phyloP scores from a whole-genome alignment of 2,888 invertebrate genomes.

The Hanleya hanleyi region DNA sequence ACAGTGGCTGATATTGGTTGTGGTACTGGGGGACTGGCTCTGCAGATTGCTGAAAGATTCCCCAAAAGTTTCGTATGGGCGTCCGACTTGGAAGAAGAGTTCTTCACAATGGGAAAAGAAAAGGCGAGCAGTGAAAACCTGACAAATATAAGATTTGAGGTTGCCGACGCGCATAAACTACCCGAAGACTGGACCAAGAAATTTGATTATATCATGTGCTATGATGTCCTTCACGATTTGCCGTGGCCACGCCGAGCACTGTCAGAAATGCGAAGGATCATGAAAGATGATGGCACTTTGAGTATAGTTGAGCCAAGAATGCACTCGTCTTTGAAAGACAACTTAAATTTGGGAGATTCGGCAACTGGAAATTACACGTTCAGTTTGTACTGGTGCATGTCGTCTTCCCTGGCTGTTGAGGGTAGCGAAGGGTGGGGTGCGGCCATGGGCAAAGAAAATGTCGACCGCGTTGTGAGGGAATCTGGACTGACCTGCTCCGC shows the following conservation, averaged over 20 bases:
- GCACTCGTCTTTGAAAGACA: slow-evolving; percentile 15
- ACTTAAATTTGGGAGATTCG: too few species aligned
- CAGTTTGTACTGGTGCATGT: background rate
- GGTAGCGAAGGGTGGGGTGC: background rate
- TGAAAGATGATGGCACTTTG: slow-evolving; percentile 28
- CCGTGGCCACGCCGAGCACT: slow-evolving; percentile 32
- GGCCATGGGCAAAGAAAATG: background rate
- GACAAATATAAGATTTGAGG: slow-evolving; percentile 21
- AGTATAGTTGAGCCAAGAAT: slow-evolving; percentile 27
- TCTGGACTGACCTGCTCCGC: background rate
- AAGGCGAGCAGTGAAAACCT: background rate
- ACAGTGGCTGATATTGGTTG: slow-evolving; percentile 4
- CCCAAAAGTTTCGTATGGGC: background rate
- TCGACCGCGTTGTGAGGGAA: background rate
- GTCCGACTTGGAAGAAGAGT: background rate
- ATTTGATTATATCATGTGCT: slow-evolving; percentile 29
- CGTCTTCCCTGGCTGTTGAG: background rate
- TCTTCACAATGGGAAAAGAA: background rate
- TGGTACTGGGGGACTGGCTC: background rate
- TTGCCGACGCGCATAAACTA: slow-evolving; percentile 31
- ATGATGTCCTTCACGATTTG: slow-evolving; percentile 34
- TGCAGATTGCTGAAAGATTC: background rate
- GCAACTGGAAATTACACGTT: background rate
- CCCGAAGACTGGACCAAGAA: slow-evolving; percentile 9
- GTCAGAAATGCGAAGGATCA: slow-evolving; percentile 15